Evolutionary conservation across 30 jellyfish, hydroid and myxozoan species (phyloP).

Genomic region (Cassiopea andromeda): DNA sequence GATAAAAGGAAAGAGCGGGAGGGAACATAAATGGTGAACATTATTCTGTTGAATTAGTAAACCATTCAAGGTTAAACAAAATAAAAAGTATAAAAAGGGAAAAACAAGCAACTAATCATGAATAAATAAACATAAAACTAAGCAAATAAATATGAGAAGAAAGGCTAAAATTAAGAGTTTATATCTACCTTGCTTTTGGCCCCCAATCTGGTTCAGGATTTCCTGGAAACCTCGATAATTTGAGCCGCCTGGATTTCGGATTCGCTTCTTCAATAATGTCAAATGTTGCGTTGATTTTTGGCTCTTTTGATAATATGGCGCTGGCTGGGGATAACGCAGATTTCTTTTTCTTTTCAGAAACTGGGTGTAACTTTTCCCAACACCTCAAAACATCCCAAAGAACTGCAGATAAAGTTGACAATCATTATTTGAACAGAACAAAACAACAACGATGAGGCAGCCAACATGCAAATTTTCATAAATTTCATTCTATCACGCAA

Average conservation of each 20-base stretch:
- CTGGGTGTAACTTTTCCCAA: slow-evolving; percentile 94
- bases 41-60: too few relatives aligned
- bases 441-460: too few relatives aligned
- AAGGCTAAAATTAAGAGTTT: not conserved
- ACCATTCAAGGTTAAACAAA: too few relatives aligned
- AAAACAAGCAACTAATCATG: too few relatives aligned
- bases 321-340: slow-evolving; percentile 74
- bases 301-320: slow-evolving; percentile 67
- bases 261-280: slow-evolving; percentile 74
- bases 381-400: slow-evolving; percentile 92
- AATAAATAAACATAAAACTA: too few relatives aligned
- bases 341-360: slow-evolving; percentile 57
- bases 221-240: slow-evolving; percentile 77
- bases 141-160: too few relatives aligned
- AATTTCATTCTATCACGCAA: too few relatives aligned
- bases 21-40: too few relatives aligned
- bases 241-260: slow-evolving; percentile 74
- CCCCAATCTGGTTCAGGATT: slow-evolving; percentile 97
- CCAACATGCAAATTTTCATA: too few relatives aligned
- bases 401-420: slow-evolving; percentile 36
- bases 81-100: too few relatives aligned
- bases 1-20: too few relatives aligned
- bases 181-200: slow-evolving; percentile 92
- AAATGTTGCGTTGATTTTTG: slow-evolving; percentile 70
- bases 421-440: too few relatives aligned